phyloP scores from a whole-genome alignment of 2,888 invertebrate genomes.

The Ellobium chinense region DNA sequence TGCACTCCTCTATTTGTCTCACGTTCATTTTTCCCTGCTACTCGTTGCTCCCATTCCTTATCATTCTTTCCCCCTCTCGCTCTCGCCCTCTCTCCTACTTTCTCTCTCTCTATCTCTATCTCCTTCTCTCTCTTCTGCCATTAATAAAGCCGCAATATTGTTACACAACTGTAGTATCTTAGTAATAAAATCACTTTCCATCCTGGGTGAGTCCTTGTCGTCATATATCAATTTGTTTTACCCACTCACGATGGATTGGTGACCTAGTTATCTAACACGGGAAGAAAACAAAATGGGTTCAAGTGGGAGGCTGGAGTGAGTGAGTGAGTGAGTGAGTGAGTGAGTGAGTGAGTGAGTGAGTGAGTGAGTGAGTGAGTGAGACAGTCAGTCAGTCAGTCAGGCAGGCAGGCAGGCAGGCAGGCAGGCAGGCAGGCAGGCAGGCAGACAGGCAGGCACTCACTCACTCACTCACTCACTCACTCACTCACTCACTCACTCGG shows the following conservation, averaged over 20 bases:
- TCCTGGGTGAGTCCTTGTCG: too few species aligned
- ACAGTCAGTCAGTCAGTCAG: neutral
- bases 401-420: neutral
- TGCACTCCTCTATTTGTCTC: neutral
- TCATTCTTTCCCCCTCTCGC: neutral
- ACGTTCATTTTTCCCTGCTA: neutral
- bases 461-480: too few species aligned
- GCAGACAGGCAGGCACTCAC: neutral
- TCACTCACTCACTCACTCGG: too few species aligned
- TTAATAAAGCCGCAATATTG: neutral
- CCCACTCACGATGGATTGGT: too few species aligned
- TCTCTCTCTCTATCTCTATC: neutral
- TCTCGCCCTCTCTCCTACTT: neutral
- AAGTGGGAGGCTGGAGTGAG: neutral
- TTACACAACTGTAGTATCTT: too few species aligned
- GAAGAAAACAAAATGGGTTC: too few species aligned
- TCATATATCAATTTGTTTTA: too few species aligned
- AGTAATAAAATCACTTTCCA: too few species aligned
- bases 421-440: neutral
- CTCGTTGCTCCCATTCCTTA: neutral
- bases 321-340: neutral
- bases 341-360: neutral
- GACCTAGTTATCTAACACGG: too few species aligned
- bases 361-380: neutral
- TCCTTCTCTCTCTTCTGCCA: neutral